phyloP scores from a whole-genome alignment of 2,113 vertebrate species.

The Xenus cinereus region DNA sequence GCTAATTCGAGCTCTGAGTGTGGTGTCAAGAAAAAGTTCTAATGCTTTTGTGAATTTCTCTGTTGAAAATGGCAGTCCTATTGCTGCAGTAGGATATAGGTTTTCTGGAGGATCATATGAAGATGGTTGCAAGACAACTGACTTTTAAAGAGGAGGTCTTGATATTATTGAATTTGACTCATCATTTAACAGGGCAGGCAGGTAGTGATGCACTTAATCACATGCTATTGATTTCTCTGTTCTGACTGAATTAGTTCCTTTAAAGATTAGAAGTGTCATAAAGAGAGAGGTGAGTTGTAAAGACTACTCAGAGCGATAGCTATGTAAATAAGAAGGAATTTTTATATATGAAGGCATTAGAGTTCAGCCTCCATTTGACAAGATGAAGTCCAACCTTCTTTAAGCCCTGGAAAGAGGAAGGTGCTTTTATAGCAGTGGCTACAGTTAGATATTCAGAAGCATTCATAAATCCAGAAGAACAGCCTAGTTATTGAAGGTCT shows the following conservation, averaged over 20 bases:
- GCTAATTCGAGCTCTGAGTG: not conserved
- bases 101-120: not conserved
- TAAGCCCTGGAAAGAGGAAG: not conserved
- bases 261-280: not conserved
- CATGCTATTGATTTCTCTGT: not conserved
- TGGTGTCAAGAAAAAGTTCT: not conserved
- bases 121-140: not conserved
- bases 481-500: not conserved
- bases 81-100: not conserved
- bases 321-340: not conserved
- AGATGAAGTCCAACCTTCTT: not conserved
- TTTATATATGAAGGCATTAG: not conserved
- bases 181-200: not conserved
- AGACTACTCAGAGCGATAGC: not conserved
- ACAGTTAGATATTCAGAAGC: not conserved
- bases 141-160: not conserved
- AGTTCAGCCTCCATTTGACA: not conserved
- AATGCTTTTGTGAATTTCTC: not conserved
- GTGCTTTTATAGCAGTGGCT: not conserved
- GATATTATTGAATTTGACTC: not conserved
- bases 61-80: not conserved
- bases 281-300: not conserved
- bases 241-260: constrained; percentile 3
- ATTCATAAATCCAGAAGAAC: not conserved
- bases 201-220: not conserved